Evolutionary conservation across 2,113 vertebrate genomes (phyloP).

Genomic region (Oxygymnocypris stewartii): DNA sequence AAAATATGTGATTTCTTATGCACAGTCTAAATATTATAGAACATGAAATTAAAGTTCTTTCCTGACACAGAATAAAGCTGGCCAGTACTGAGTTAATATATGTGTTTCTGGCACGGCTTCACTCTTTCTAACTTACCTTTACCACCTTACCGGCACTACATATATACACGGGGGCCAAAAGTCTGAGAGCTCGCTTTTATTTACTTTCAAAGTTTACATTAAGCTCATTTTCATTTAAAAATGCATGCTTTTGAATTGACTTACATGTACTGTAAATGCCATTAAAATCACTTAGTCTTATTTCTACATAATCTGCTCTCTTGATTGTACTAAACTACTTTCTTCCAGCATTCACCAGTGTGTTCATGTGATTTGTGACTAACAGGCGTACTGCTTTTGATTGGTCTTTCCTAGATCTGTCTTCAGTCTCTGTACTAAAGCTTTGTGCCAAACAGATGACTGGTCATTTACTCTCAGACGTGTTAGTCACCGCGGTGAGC

Average conservation of each 20-base stretch:
- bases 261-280: background rate
- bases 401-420: background rate
- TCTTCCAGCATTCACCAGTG: slow-evolving; percentile 1
- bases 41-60: slow-evolving; percentile 63
- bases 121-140: background rate
- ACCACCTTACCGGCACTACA: slow-evolving; percentile 4
- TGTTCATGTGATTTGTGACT: slow-evolving; percentile 3
- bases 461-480: background rate
- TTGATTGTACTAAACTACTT: slow-evolving; percentile 4
- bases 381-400: background rate
- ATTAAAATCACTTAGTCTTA: background rate
- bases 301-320: background rate
- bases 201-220: slow-evolving; percentile 33
- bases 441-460: background rate
- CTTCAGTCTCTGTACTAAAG: background rate
- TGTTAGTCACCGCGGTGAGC: background rate
- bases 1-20: slow-evolving; percentile 66
- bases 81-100: slow-evolving; percentile 46
- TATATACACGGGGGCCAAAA: background rate
- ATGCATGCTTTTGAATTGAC: slow-evolving; percentile 16
- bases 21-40: slow-evolving; percentile 65
- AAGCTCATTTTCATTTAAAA: slow-evolving; percentile 42
- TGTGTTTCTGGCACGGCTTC: slow-evolving; percentile 11
- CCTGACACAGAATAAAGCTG: slow-evolving; percentile 22
- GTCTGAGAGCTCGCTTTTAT: slow-evolving; percentile 2